Conservation (phyloP, 1,140 invertebrate genomes). For the Temnothorax nylanderi region DNA sequence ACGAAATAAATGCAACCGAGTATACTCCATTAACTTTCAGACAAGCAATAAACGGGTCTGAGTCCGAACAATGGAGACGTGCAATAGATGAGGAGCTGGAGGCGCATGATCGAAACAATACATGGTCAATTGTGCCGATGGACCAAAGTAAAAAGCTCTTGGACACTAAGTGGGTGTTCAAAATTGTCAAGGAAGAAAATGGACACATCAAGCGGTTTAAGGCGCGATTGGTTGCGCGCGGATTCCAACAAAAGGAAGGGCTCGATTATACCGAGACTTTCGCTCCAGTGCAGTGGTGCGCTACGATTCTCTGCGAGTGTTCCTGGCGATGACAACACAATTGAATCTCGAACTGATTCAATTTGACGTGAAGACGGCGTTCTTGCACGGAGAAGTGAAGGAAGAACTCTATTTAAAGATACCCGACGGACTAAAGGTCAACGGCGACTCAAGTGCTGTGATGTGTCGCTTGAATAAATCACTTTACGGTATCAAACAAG, state of each 20-base stretch:
- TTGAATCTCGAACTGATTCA: constrained; percentile 56
- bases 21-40: constrained; percentile 50
- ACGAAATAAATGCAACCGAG: constrained; percentile 10
- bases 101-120: constrained; percentile 66
- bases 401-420: constrained; percentile 20
- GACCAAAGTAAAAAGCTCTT: constrained; percentile 72
- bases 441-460: constrained; percentile 46
- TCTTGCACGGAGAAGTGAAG: constrained; percentile 71
- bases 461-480: constrained; percentile 78
- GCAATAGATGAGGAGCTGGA: constrained; percentile 71
- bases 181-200: constrained; percentile 52
- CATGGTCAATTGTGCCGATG: constrained; percentile 70
- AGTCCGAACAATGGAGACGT: constrained; percentile 65
- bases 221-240: background rate
- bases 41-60: constrained; percentile 63
- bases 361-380: constrained; percentile 80
- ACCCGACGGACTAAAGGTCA: constrained; percentile 29
- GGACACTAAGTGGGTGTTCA: constrained; percentile 83
- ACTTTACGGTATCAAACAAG: constrained; percentile 82
- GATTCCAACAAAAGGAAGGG: background rate
- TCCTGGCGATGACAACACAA: constrained; percentile 2
- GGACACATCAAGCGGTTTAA: constrained; percentile 51
- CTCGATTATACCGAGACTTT: constrained; percentile 23
- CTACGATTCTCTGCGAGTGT: background rate
- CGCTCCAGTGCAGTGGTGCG: background rate